Percentiles rank a stretch among this genome's conserved stretches.
phyloP scores from a whole-genome alignment of 2,113 vertebrate genomes.

The Nanger granti region DNA sequence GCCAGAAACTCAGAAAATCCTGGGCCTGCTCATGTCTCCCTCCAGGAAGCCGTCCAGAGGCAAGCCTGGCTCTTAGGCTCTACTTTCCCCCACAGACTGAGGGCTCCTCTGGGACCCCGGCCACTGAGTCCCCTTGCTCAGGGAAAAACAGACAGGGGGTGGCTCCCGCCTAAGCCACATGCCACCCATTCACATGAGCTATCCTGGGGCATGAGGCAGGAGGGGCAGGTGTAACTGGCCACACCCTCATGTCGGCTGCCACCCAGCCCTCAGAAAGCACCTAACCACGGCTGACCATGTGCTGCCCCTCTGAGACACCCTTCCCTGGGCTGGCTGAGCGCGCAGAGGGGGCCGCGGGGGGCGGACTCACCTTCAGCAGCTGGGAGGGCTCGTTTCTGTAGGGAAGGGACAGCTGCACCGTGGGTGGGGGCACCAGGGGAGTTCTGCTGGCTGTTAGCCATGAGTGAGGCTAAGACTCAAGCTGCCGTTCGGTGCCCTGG shows the following conservation, averaged over 20 bases:
- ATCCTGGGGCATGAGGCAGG: neutral
- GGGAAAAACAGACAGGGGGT: neutral
- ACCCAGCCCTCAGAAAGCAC: neutral
- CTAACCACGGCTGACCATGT: neutral
- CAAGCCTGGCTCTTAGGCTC: neutral
- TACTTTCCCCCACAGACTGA: neutral
- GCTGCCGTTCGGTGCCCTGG: neutral
- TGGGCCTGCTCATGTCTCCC: rapidly evolving
- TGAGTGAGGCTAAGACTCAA: neutral
- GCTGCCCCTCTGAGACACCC: neutral
- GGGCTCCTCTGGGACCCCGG: neutral
- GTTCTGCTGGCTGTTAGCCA: neutral
- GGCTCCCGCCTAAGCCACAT: neutral
- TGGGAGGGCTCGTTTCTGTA: no score
- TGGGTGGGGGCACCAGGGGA: neutral
- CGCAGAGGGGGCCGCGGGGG: neutral
- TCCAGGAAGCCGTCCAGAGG: neutral
- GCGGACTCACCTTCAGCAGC: neutral
- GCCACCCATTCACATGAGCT: neutral
- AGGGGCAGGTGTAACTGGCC: no score
- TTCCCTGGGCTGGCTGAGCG: neutral
- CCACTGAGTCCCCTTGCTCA: neutral
- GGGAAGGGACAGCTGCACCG: neutral
- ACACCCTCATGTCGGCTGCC: neutral
- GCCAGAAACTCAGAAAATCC: neutral